These are phyloP conservation scores for Stylophora pistillata DNA, from an alignment of 64 coral and sea anemone genomes.

Conservation along the genomic window DNA sequence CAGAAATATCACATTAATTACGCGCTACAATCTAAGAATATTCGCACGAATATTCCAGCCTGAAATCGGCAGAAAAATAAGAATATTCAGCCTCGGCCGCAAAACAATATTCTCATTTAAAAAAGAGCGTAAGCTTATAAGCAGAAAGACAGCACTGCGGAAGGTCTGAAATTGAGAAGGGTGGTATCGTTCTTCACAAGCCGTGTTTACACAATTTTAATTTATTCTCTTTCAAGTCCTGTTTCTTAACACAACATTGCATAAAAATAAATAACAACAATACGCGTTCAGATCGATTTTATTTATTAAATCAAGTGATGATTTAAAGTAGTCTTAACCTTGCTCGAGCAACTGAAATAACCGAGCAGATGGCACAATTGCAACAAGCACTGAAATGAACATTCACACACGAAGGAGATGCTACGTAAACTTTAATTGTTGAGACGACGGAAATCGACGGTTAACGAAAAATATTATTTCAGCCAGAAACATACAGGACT, in stretches of 20 bases:
- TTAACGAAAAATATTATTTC: not conserved
- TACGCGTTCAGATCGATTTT: not conserved
- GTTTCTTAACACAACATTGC: slow-evolving; percentile 12
- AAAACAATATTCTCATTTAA: slow-evolving; percentile 1
- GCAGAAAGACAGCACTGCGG: not conserved
- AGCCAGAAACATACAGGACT: slow-evolving; percentile 22
- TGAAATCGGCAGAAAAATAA: not conserved
- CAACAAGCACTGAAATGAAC: not conserved
- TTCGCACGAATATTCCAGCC: not conserved
- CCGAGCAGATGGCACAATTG: slow-evolving; percentile 8
- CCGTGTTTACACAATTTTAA: slow-evolving; percentile 8
- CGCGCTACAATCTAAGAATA: not conserved
- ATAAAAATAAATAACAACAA: slow-evolving; percentile 18
- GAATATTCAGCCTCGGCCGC: not conserved
- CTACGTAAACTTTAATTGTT: slow-evolving; percentile 8
- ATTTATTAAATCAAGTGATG: slow-evolving; percentile 18
- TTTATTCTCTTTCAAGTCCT: not conserved
- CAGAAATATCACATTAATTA: not conserved
- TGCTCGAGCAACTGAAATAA: slow-evolving; percentile 26
- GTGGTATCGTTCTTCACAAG: not conserved
- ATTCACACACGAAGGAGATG: slow-evolving; percentile 24
- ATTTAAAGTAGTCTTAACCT: slow-evolving; percentile 18
- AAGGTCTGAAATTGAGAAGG: slow-evolving; percentile 1
- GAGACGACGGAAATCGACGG: slow-evolving; percentile 6
- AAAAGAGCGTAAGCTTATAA: no score